Conservation (phyloP, 2,113 vertebrate species). For the Urocitellus parryii region DNA sequence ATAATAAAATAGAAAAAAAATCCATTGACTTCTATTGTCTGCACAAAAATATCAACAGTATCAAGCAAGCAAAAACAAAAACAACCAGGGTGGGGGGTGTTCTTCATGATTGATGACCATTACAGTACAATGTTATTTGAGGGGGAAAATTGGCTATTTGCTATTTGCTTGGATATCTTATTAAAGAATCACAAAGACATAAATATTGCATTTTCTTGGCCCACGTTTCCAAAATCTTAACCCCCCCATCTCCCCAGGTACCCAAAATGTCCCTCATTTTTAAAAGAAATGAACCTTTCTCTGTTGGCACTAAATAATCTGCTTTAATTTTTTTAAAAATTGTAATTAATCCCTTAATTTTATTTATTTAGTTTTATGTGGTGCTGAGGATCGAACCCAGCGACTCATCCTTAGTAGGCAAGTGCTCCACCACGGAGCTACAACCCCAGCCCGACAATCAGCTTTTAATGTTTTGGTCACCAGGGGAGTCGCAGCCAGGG, state of each 20-base stretch:
- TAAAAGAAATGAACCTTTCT: not conserved
- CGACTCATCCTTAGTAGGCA: no score
- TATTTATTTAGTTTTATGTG: no score
- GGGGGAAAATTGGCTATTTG: constrained; percentile 48
- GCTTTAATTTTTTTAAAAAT: no score
- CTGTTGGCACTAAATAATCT: no score
- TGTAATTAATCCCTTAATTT: no score
- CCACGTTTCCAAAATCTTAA: constrained; percentile 62
- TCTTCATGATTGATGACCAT: constrained; percentile 72
- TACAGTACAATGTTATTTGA: constrained; percentile 65
- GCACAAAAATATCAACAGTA: not conserved
- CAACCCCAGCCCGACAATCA: no score
- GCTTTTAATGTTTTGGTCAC: not conserved
- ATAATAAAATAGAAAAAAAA: not conserved
- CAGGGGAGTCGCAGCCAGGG: fast-evolving
- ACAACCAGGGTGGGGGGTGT: not conserved
- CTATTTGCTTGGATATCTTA: constrained; percentile 71
- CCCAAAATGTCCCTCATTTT: not conserved
- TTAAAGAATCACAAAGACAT: constrained; percentile 83
- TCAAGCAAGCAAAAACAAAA: not conserved
- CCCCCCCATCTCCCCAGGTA: constrained; percentile 46
- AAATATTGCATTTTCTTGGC: constrained; percentile 80
- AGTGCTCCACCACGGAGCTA: no score
- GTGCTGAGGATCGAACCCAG: no score
- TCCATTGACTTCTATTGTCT: not conserved